These are phyloP conservation scores for Meandrusa payeni DNA, from an alignment of 2,888 invertebrate genomes.

Conservation along the genomic window DNA sequence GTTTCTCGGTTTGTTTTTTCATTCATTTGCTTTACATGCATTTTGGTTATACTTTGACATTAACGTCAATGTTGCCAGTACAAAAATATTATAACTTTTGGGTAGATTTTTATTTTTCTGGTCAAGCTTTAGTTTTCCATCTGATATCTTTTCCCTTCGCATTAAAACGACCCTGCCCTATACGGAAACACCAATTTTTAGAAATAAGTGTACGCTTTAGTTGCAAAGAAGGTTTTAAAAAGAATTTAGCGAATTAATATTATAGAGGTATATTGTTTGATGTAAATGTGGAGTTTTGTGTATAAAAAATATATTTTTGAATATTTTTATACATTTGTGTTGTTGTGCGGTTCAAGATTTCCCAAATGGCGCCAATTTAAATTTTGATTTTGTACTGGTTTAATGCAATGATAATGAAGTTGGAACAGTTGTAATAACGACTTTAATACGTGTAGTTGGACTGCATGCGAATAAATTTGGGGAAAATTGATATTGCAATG, in stretches of 20 bases:
- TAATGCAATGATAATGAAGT: background rate
- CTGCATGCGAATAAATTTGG: background rate
- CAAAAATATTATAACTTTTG: too few relatives aligned
- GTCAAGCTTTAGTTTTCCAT: too few relatives aligned
- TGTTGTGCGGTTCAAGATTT: conserved; percentile 13
- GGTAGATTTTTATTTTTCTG: too few relatives aligned
- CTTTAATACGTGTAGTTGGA: background rate
- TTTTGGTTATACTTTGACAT: too few relatives aligned
- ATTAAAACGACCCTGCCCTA: conserved; percentile 1
- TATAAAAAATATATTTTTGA: conserved; percentile 24
- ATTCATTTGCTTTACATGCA: too few relatives aligned
- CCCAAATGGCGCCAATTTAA: background rate
- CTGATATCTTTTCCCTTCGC: background rate
- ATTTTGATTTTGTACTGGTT: background rate
- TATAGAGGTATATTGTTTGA: conserved; percentile 21
- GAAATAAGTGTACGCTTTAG: conserved; percentile 20
- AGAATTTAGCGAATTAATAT: conserved; percentile 14
- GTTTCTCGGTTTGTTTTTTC: too few relatives aligned
- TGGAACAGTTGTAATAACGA: too few relatives aligned
- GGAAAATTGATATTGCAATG: conserved; percentile 12
- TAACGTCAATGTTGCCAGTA: too few relatives aligned
- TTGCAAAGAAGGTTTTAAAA: conserved; percentile 17
- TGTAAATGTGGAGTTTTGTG: conserved; percentile 19
- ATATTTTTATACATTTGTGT: conserved; percentile 24
- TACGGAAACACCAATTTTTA: conserved; percentile 21